phyloP scores from a whole-genome alignment of 2,113 vertebrate genomes.

The Lepus americanus region DNA sequence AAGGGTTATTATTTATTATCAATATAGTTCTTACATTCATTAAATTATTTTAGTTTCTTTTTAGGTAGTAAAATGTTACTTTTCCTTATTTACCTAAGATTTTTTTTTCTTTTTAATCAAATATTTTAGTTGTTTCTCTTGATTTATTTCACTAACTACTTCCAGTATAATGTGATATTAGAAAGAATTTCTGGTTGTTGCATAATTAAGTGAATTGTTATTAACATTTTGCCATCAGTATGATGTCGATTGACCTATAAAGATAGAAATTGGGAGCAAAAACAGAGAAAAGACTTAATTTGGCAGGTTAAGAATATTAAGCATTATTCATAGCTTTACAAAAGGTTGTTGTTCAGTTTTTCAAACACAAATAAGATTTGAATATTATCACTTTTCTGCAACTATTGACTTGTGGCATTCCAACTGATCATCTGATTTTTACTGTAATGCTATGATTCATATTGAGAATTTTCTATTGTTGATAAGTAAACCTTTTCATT shows the following conservation, averaged over 20 bases:
- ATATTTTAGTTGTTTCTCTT: constrained; percentile 21
- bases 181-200: background rate
- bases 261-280: background rate
- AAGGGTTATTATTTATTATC: background rate
- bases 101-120: background rate
- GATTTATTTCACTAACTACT: background rate
- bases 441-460: background rate
- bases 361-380: background rate
- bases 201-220: background rate
- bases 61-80: background rate
- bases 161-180: background rate
- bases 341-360: constrained; percentile 4
- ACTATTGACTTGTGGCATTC: background rate
- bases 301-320: background rate
- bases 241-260: background rate
- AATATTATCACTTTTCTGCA: background rate
- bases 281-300: background rate
- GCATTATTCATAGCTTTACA: background rate
- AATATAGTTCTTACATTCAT: background rate
- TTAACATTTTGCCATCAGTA: background rate
- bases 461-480: background rate
- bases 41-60: background rate
- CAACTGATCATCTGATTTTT: background rate
- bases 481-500: background rate
- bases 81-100: background rate